Base-by-base conservation (phyloP, 1,140 invertebrate genomes). In the Nymphalis io region DNA sequence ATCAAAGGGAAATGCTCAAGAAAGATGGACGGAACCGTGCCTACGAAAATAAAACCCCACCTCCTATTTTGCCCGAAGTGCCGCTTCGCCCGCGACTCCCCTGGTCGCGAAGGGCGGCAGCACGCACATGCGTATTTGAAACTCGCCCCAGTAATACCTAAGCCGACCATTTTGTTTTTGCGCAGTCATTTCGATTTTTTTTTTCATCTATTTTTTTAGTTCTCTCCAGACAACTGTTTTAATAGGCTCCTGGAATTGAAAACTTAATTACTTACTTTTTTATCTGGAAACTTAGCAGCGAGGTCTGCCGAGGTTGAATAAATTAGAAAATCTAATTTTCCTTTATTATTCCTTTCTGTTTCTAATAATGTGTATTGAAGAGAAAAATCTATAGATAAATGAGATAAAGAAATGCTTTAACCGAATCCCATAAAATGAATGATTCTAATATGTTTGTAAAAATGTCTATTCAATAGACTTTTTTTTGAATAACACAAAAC, bases 81-180 rank as follows among this genome's bases (percentile, higher is more conserved):
- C 60, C 71, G 73, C 58, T 60, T 62, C 57, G 39, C 59, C 76
- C 77, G 73, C 51, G 53, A 60, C 75, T 71, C 73, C 70, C 78
- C 72, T 62, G 57, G 68, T 53, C 60, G 72, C 70, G 75, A 75
- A 80, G 75, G 78, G 79, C 67, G 68, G 77, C 38, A 18, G 76
- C 68, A 89, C 86, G 87, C 85, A 90, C 86, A 88, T 90, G 88
- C 88, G 88, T 90, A 79, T 82, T 78, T 79, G 76, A 79, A 78
- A 66, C 79, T 78, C 78, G 66, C 75, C 72, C 73, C 76, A 75
- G 68, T 76, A 74, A 80, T 82, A 81, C 82, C 88, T 88, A 88
- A 90, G 81, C 73, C 87, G 81, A 82, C 88, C 88, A 90, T 90
- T 90, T 90, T 90, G 86, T 88, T 90, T 90, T 89, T 90, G 79